Evolutionary conservation across 2,113 vertebrate species (phyloP), one percentile per base, ranked within the genome.

Genomic region (Uropsilus gracilis): DNA sequence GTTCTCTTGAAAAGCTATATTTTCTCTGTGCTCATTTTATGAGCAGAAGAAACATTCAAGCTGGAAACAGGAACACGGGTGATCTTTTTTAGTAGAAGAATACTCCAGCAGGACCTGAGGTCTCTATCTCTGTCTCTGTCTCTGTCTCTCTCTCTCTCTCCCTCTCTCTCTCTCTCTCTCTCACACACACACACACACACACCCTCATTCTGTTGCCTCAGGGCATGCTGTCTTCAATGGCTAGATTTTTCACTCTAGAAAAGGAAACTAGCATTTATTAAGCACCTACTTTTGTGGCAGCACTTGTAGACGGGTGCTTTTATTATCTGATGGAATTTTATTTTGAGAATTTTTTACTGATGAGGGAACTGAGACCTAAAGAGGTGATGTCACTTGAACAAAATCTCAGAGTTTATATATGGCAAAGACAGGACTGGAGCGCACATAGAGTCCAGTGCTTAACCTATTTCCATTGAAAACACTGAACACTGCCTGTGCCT

Each of bases 261-360:
- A 82, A 46, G 53, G 57, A 93, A 73, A 34, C 24, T 68, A 78
- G 69, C 82, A 76, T n/a, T n/a, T n/a, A n/a, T 87, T 71, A 92
- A 88, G 53, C 20, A 50, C 61, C 1, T 26, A 53, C 11, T 48
- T 55, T 61, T 53, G 50, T 53, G 50, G 50, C 26, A 72, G 34
- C 48, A 34, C 30, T 81, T n/a, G n/a, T n/a, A 44, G 42, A 68
- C 18, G 14, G 5, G 14, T 80, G 16, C 22, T 91, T 93, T 82
- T 28, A 44, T 63, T 59, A 39, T 83, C 69, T 63, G 55, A 78
- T 78, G 28, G 32, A 8, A 71, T 64, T 78, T 66, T 12, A 81
- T 91, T 88, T 42, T 55, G 55, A 93, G 85, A 55, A 0, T 42
- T 37, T 46, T 92, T 68, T 50, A 66, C 42, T 75, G 30, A 69